Evolutionary conservation across 2,797 vertebrate species (phyloP).

Genomic region (Sciurus carolinensis): DNA sequence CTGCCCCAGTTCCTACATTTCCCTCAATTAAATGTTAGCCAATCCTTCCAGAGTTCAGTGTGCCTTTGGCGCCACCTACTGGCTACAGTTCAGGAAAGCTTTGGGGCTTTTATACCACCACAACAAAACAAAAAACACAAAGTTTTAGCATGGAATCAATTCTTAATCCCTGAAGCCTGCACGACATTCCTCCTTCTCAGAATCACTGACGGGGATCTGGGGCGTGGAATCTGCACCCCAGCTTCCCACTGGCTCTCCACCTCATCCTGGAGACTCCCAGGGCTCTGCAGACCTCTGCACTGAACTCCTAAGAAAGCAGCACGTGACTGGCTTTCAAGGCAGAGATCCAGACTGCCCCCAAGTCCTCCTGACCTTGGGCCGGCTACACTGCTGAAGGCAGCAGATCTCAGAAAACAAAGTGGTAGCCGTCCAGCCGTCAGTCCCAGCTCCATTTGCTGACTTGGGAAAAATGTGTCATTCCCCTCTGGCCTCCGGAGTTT

Average conservation of each 20-base stretch:
- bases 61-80: slow-evolving; percentile 81
- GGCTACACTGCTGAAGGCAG: slow-evolving; percentile 73
- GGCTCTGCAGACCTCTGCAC: not conserved
- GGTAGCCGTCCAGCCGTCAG: not conserved
- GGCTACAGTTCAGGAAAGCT: slow-evolving; percentile 35
- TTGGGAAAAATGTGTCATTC: slow-evolving; percentile 68
- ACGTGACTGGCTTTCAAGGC: not conserved
- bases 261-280: not conserved
- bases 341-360: not conserved
- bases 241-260: not conserved
- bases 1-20: not conserved
- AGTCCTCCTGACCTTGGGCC: slow-evolving; percentile 72
- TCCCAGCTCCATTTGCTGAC: slow-evolving; percentile 69
- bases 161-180: accelerated
- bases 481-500: slow-evolving; percentile 72
- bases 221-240: not conserved
- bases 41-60: not conserved
- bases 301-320: not conserved
- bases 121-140: not conserved
- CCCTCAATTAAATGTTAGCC: slow-evolving; percentile 53
- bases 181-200: not conserved
- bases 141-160: not conserved
- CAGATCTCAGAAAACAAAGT: slow-evolving; percentile 52
- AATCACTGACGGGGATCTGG: not conserved
- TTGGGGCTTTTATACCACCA: not conserved